Evolutionary conservation across 2,888 invertebrate species (phyloP), one percentile per base, ranked within the genome.

Genomic region (Chloroclysta siterata): DNA sequence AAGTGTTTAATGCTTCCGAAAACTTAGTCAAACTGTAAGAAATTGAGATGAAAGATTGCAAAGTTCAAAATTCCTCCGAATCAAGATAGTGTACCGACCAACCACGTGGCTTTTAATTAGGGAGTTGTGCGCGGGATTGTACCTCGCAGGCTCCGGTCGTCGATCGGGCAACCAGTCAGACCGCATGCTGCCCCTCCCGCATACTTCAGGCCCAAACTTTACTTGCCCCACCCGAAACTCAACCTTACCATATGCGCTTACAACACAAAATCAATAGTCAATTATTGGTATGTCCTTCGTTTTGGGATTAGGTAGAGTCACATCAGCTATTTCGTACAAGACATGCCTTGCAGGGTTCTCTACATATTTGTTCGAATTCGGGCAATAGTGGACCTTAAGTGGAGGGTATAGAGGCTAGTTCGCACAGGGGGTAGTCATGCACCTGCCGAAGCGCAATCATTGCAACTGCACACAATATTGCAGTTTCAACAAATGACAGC

Each of bases 101-200:
- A 67, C 79, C 84, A 84, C 86, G 84, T 87, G 86, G 79, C 66
- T 76, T 78, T 80, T 77, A 83, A 85, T 82, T 76, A 78, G 76
- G 77, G 78, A 79, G 76, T 85, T 83, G 78, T 79, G 80, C 71
- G 68, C 83, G 69, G 76, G 83, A 85, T 72, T 86, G 87, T 87
- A 86, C 86, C 72, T 57, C 78, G 79, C 90, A 84, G 90, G 86
- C 90, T 87, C 87, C 91, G 91, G 92, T 92, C 92, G 92, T 86
- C 92, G 92, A 80, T 91, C 91, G 91, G 74, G 81, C 90, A 90
- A 91, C 91, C 92, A 90, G 92, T 91, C 86, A 75, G 85, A 89
- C 92, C 85, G 88, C 91, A 83, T 87, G 80, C 86, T 83, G 81
- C 82, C 78, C 82, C 68, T 66, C 82, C 80, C 78, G 78, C 81